phyloP scores from a whole-genome alignment of 1,140 invertebrate genomes.

The Drosophila parabipectinata region DNA sequence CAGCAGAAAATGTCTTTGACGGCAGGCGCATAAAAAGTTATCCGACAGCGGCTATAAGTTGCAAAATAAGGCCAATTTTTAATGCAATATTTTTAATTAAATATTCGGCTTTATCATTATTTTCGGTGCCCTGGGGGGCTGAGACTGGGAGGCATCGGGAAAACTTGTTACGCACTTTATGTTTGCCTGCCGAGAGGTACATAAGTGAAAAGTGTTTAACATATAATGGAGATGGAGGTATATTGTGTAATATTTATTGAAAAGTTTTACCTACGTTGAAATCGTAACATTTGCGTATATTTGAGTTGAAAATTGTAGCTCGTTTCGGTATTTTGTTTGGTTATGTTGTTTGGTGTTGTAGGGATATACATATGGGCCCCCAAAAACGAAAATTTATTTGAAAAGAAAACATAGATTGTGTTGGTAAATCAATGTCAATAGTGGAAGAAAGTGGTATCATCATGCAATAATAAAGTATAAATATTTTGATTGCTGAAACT shows the following conservation, averaged over 20 bases:
- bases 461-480: conserved; percentile 7
- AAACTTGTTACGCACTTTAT: conserved; percentile 53
- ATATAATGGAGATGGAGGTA: conserved; percentile 36
- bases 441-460: not conserved
- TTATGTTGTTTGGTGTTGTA: conserved; percentile 45
- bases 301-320: conserved; percentile 9
- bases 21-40: conserved; percentile 64
- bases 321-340: conserved; percentile 16
- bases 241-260: conserved; percentile 35
- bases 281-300: conserved; percentile 33
- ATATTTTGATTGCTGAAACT: not conserved
- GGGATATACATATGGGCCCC: conserved; percentile 13
- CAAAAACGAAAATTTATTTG: conserved; percentile 49
- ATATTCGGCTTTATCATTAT: conserved; percentile 22
- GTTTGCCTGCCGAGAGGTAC: not conserved
- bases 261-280: conserved; percentile 73
- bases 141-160: not conserved
- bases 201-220: conserved; percentile 14
- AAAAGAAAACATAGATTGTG: conserved; percentile 46
- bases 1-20: conserved; percentile 66
- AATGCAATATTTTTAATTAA: conserved; percentile 43
- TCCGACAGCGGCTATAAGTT: not conserved
- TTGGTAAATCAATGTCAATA: conserved; percentile 10
- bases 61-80: conserved; percentile 22
- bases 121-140: not conserved